Conservation (phyloP, 2,797 vertebrate species). For the Malacoraja senta region DNA sequence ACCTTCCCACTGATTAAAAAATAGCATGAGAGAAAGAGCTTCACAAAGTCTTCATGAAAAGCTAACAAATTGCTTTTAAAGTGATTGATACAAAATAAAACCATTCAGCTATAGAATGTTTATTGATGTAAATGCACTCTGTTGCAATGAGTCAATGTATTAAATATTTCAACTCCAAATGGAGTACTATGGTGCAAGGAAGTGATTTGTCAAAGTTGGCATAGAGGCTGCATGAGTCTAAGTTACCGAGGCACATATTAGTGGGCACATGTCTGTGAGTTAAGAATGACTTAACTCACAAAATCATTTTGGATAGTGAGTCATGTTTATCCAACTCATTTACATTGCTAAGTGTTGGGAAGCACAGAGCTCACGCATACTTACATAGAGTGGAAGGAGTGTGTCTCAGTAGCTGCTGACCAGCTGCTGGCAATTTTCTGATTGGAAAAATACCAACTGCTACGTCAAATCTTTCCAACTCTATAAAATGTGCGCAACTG, state of each 20-base stretch:
- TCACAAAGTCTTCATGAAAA: neutral
- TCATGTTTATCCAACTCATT: neutral
- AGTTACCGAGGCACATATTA: slow-evolving; percentile 1
- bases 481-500: neutral
- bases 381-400: neutral
- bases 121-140: neutral
- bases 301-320: neutral
- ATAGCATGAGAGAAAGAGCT: neutral
- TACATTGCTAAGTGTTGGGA: neutral
- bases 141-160: neutral
- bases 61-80: slow-evolving; percentile 15
- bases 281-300: neutral
- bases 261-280: neutral
- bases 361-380: neutral
- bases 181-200: neutral
- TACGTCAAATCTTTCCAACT: neutral
- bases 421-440: neutral
- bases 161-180: neutral
- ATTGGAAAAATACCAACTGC: neutral
- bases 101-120: neutral
- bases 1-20: neutral
- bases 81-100: neutral
- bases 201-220: neutral
- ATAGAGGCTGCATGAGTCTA: neutral
- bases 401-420: neutral